phyloP scores from a whole-genome alignment of 1,140 invertebrate species.

The Bemisia tabaci region DNA sequence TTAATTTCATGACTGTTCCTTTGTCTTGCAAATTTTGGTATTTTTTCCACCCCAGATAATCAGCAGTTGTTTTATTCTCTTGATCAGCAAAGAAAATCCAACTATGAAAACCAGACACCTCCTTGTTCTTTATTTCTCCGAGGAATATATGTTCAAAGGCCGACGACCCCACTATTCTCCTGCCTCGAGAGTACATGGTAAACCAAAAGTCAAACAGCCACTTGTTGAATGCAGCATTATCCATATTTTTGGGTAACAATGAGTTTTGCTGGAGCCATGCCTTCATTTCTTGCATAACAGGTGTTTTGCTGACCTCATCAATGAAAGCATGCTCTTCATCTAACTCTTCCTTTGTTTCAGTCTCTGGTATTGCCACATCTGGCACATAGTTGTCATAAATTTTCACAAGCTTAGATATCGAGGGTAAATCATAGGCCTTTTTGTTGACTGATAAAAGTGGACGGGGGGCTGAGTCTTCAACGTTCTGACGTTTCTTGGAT shows the following conservation, averaged over 20 bases:
- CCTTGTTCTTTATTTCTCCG: constrained; percentile 54
- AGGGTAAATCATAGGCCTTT: constrained; percentile 43
- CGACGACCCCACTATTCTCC: constrained; percentile 58
- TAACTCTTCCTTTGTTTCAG: constrained; percentile 55
- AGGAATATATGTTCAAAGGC: constrained; percentile 82
- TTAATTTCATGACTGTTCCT: constrained; percentile 59
- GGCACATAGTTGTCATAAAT: constrained; percentile 65
- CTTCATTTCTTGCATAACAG: constrained; percentile 57
- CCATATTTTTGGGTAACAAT: not conserved
- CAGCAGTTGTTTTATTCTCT: constrained; percentile 44
- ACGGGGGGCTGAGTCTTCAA: not conserved
- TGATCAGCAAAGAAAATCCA: constrained; percentile 73
- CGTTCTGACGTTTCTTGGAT: not conserved
- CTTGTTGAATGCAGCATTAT: not conserved
- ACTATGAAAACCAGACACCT: constrained; percentile 70
- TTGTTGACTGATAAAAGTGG: constrained; percentile 30
- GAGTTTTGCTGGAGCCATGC: constrained; percentile 46
- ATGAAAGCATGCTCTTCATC: constrained; percentile 62
- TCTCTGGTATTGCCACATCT: constrained; percentile 56
- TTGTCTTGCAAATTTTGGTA: constrained; percentile 59
- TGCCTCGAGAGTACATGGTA: constrained; percentile 59
- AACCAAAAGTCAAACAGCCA: constrained; percentile 46
- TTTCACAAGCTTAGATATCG: constrained; percentile 47
- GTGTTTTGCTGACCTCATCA: constrained; percentile 53
- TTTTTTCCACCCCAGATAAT: constrained; percentile 66